phyloP scores from a whole-genome alignment of 2,888 invertebrate species.

The Meiosimyza platycephala region DNA sequence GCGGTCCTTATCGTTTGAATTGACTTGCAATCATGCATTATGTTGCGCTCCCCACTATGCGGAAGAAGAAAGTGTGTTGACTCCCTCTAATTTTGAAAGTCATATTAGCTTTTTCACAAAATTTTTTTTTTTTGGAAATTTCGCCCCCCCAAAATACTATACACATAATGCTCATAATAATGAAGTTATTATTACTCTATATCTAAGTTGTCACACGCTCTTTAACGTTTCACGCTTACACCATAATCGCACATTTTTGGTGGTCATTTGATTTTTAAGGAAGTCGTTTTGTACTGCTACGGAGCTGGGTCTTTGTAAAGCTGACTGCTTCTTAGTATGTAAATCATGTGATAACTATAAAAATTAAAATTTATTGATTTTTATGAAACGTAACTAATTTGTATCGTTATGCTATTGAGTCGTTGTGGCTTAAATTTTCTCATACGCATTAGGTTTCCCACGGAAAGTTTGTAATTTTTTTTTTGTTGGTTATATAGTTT shows the following conservation, averaged over 20 bases:
- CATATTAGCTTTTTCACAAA: neutral
- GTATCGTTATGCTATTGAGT: neutral
- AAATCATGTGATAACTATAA: conserved; percentile 40
- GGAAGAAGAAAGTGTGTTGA: neutral
- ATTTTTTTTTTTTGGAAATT: neutral
- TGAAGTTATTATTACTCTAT: conserved; percentile 13
- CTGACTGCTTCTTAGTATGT: neutral
- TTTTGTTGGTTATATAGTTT: neutral
- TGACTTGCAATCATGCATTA: conserved; percentile 59
- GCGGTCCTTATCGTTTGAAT: conserved; percentile 59
- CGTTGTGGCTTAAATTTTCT: too few relatives aligned
- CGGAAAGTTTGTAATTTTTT: neutral
- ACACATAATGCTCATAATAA: neutral
- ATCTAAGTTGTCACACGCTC: conserved; percentile 34
- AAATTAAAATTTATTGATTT: conserved; percentile 54
- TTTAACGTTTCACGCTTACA: conserved; percentile 30
- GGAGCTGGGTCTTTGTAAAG: neutral
- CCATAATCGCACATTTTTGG: conserved; percentile 36
- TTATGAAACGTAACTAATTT: conserved; percentile 59
- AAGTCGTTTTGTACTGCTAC: conserved; percentile 5
- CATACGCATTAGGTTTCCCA: neutral
- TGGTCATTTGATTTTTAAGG: conserved; percentile 46
- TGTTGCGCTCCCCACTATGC: conserved; percentile 31
- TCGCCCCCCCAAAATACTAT: conserved; percentile 1
- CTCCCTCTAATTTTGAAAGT: neutral